A percentile compares a stretch with the other conserved stretches of the same genome.
phyloP scores from a whole-genome alignment of 2,888 invertebrate genomes.

The Onthophagus sagittarius region DNA sequence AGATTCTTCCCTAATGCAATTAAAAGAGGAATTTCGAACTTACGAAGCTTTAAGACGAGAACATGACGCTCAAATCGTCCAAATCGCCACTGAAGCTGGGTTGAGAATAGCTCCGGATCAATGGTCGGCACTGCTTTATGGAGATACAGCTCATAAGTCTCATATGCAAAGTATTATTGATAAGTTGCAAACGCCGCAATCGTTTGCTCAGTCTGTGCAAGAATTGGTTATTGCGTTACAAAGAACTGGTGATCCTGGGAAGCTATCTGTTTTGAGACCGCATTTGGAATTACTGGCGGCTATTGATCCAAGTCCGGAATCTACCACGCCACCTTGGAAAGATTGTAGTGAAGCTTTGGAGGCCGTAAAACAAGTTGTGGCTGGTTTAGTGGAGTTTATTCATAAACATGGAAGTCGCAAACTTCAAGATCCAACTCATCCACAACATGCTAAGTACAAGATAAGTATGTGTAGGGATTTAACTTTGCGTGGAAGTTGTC shows the following conservation, averaged over 20 bases:
- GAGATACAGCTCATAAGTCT: slow-evolving; percentile 91
- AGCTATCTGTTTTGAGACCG: slow-evolving; percentile 70
- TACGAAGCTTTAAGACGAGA: slow-evolving; percentile 91
- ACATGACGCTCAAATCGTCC: slow-evolving; percentile 97
- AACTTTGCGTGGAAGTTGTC: slow-evolving; percentile 74
- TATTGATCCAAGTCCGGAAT: slow-evolving; percentile 80
- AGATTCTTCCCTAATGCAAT: slow-evolving; percentile 95
- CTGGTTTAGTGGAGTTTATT: slow-evolving; percentile 73
- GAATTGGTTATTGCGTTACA: slow-evolving; percentile 88
- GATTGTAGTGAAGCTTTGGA: slow-evolving; percentile 65
- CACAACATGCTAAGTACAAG: slow-evolving; percentile 75
- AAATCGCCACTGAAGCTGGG: slow-evolving; percentile 96
- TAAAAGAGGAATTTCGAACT: slow-evolving; percentile 93
- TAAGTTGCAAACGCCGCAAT: slow-evolving; percentile 89
- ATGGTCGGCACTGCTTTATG: slow-evolving; percentile 95
- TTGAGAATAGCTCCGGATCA: slow-evolving; percentile 96
- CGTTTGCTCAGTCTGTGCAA: slow-evolving; percentile 86
- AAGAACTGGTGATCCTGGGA: slow-evolving; percentile 82
- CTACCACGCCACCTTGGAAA: slow-evolving; percentile 59
- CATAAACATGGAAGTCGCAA: slow-evolving; percentile 70
- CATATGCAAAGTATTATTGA: slow-evolving; percentile 95
- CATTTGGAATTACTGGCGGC: slow-evolving; percentile 81
- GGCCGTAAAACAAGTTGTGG: slow-evolving; percentile 67
- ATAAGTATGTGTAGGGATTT: slow-evolving; percentile 88
- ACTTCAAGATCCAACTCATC: slow-evolving; percentile 56